A percentile compares a stretch with the other conserved stretches of the same genome.
Evolutionary conservation across 2,113 vertebrate genomes (phyloP).

Genomic region (Mionectes macconnelli): DNA sequence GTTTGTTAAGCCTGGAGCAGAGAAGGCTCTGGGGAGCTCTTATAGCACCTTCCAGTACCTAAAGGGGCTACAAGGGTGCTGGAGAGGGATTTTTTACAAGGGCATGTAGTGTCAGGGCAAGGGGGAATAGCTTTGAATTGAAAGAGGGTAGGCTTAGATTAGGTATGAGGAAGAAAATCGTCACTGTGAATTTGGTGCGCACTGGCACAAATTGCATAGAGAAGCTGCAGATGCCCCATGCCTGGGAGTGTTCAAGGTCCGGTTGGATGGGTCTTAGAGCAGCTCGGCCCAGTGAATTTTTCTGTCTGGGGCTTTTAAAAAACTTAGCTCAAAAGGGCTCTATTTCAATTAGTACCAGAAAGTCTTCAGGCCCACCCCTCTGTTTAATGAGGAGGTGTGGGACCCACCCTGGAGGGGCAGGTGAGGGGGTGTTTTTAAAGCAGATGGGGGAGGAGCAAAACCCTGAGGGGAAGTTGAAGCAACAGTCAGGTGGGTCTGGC

Average conservation of each 20-base stretch:
- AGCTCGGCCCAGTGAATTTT: background rate
- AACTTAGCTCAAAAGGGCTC: background rate
- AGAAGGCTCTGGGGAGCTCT: background rate
- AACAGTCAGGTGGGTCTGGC: rapidly evolving
- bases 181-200: background rate
- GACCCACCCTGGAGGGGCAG: too few relatives aligned
- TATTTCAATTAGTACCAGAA: too few relatives aligned
- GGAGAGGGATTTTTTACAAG: background rate
- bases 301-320: background rate
- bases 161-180: background rate
- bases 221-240: background rate
- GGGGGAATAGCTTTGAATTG: background rate
- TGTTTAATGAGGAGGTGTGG: rapidly evolving
- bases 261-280: background rate
- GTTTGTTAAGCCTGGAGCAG: background rate
- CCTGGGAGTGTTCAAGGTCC: background rate
- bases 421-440: background rate
- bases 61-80: background rate
- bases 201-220: background rate
- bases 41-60: background rate
- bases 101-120: background rate
- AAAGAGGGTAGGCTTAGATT: background rate
- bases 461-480: rapidly evolving
- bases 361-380: background rate
- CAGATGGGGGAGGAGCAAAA: rapidly evolving